Conservation (phyloP, 2,113 vertebrate genomes). For the Brachypodius melanocephalos region DNA sequence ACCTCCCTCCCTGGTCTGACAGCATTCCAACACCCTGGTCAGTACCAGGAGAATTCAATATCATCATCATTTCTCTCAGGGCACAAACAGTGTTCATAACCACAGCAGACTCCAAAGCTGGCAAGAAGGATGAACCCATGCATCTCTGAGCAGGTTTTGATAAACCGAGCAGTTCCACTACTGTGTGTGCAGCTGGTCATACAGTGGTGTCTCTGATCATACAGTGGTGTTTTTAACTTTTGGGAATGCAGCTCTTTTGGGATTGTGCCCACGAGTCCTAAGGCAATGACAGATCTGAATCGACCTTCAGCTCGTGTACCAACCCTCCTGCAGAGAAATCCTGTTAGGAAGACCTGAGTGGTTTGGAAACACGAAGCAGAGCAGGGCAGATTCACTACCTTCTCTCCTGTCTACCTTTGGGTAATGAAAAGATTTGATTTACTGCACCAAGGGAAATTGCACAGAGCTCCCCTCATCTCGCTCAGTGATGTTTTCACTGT, state of each 20-base stretch:
- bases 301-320: background rate
- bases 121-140: background rate
- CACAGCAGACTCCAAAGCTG: background rate
- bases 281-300: background rate
- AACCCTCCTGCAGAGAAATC: background rate
- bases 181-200: background rate
- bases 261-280: background rate
- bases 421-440: slow-evolving; percentile 27
- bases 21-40: background rate
- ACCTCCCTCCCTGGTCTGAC: background rate
- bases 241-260: background rate
- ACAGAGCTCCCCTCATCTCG: background rate
- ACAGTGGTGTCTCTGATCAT: background rate
- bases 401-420: background rate
- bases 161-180: background rate
- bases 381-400: background rate
- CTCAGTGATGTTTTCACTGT: background rate
- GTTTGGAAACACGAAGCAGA: background rate
- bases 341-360: background rate
- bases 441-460: background rate
- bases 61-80: background rate
- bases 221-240: background rate
- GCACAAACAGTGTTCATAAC: background rate
- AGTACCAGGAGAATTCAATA: background rate
- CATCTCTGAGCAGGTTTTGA: background rate